Percentiles rank a stretch among this genome's conserved stretches.
These are phyloP conservation scores for Pseudanteris insignis DNA, from an alignment of 2,888 invertebrate genomes.

Conservation along the genomic window DNA sequence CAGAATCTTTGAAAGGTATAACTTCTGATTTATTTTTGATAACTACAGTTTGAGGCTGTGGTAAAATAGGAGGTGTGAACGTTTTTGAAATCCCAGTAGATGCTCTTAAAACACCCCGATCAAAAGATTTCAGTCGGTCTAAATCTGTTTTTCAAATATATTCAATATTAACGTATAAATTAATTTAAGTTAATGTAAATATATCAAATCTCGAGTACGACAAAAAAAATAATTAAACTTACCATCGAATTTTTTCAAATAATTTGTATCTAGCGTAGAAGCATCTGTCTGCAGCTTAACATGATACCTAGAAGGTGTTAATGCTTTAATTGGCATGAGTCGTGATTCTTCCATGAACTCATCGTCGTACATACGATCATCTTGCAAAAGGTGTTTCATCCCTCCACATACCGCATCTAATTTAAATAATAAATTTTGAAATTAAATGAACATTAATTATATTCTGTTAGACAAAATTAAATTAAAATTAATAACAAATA, in stretches of 20 bases:
- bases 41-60: slow-evolving; percentile 66
- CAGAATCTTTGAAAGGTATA: slow-evolving; percentile 62
- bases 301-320: slow-evolving; percentile 29
- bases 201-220: too few relatives aligned
- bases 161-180: too few relatives aligned
- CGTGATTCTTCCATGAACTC: slow-evolving; percentile 35
- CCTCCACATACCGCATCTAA: slow-evolving; percentile 35
- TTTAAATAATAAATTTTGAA: too few relatives aligned
- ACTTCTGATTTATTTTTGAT: slow-evolving; percentile 64
- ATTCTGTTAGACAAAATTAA: too few relatives aligned
- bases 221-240: slow-evolving; percentile 5
- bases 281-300: slow-evolving; percentile 36
- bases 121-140: slow-evolving; percentile 45
- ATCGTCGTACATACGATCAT: slow-evolving; percentile 32
- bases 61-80: slow-evolving; percentile 51
- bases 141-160: slow-evolving; percentile 5
- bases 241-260: slow-evolving; percentile 23
- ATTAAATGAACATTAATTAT: too few relatives aligned
- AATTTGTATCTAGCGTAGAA: slow-evolving; percentile 26
- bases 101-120: slow-evolving; percentile 33
- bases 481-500: too few relatives aligned
- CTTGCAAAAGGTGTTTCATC: slow-evolving; percentile 33
- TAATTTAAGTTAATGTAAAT: too few relatives aligned
- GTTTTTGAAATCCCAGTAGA: slow-evolving; percentile 41
- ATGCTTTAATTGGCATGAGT: slow-evolving; percentile 14